A percentile compares a stretch with the other conserved stretches of the same genome.
phyloP scores from a whole-genome alignment of 2,888 invertebrate species.

The Quadroppia sp. region DNA sequence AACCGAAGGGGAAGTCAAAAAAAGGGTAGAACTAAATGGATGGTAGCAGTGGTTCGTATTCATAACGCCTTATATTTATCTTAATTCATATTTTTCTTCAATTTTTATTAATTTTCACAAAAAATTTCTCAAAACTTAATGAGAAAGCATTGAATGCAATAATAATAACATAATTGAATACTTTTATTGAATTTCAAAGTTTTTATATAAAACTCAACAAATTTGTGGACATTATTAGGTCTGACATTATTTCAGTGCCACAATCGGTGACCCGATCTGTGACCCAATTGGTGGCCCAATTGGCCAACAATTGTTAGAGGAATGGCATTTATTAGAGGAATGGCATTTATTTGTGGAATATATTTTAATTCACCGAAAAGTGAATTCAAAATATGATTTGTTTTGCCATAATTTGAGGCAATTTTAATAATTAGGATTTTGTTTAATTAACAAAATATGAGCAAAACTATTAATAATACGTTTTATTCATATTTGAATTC shows the following conservation, averaged over 20 bases:
- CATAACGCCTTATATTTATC: background rate
- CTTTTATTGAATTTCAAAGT: too few relatives aligned
- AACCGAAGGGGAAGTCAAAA: slow-evolving; percentile 15
- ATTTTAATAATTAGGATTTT: slow-evolving; percentile 29
- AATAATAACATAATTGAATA: too few relatives aligned
- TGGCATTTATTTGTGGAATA: too few relatives aligned
- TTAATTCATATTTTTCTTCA: background rate
- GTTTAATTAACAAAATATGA: slow-evolving; percentile 17
- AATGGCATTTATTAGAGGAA: too few relatives aligned
- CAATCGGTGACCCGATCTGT: too few relatives aligned
- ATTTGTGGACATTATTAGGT: too few relatives aligned
- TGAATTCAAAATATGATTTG: background rate
- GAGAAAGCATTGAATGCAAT: too few relatives aligned
- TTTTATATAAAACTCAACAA: too few relatives aligned
- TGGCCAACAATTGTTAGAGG: too few relatives aligned
- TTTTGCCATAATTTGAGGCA: slow-evolving; percentile 7
- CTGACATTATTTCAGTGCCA: too few relatives aligned
- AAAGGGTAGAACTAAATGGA: slow-evolving; percentile 47
- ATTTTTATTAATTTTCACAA: background rate
- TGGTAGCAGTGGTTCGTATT: slow-evolving; percentile 48
- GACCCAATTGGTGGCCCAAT: too few relatives aligned
- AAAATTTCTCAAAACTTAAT: too few relatives aligned
- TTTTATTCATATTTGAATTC: slow-evolving; percentile 25
- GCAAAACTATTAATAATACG: background rate
- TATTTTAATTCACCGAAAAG: background rate